Percentiles rank a stretch among this genome's conserved stretches.
Conservation (phyloP, 2,113 vertebrate species). For the Crypturellus undulatus region DNA sequence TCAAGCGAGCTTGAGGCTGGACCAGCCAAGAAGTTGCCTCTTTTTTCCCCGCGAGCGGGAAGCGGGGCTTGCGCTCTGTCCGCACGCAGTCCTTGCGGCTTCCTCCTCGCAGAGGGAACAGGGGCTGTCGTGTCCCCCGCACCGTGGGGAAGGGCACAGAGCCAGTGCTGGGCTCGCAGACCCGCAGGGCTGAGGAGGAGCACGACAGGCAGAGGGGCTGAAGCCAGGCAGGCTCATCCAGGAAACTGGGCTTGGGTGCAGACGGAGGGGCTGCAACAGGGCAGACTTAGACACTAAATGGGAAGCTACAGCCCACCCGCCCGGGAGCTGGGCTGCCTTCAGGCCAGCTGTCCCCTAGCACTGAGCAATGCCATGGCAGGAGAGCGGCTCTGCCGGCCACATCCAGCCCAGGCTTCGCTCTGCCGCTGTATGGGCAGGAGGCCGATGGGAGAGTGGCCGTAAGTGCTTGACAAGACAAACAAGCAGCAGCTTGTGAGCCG, state of each 20-base stretch:
- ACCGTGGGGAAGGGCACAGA: too few relatives aligned
- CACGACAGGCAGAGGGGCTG: too few relatives aligned
- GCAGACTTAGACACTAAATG: background rate
- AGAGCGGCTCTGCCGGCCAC: background rate
- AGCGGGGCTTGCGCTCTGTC: too few relatives aligned
- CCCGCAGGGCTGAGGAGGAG: background rate
- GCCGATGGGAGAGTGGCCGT: background rate
- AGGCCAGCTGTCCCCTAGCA: background rate
- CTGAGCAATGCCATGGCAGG: fast-evolving
- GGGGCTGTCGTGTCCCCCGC: too few relatives aligned
- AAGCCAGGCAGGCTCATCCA: too few relatives aligned
- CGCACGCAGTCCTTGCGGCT: background rate
- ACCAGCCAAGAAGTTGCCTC: background rate
- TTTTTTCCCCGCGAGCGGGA: too few relatives aligned
- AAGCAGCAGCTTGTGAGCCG: too few relatives aligned
- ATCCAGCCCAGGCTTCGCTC: background rate
- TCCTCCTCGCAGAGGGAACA: background rate
- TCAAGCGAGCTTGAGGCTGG: background rate
- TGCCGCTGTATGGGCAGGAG: background rate
- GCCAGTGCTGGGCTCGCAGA: too few relatives aligned
- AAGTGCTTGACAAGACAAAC: too few relatives aligned
- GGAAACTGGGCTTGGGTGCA: background rate
- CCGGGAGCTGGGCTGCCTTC: too few relatives aligned
- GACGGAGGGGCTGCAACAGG: background rate
- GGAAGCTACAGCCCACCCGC: too few relatives aligned